Evolutionary conservation across 1,140 invertebrate genomes (phyloP), one percentile per base, ranked within the genome.

Genomic region (Temnothorax nylanderi): DNA sequence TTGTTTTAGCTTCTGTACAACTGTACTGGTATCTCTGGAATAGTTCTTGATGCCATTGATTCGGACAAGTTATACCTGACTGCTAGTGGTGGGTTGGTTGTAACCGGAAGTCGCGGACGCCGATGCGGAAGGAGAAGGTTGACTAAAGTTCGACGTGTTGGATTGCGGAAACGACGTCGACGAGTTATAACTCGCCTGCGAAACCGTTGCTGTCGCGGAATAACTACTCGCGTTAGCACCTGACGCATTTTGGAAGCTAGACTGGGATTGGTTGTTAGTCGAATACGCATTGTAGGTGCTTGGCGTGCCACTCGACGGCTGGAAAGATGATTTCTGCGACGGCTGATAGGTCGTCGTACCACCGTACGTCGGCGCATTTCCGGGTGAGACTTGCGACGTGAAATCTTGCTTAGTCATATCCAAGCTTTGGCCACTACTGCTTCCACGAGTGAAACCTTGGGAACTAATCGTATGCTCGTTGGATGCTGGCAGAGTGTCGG

Each of bases 161-260:
- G 94, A 93, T 88, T 95, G 94, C 3, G 94, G 94, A 82, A 95
- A 95, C n/a, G 94, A 89, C 0, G 94, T 89, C 3, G 92, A 93
- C 11, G 92, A 92, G 81, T 91, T 94, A 72, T 94, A 95, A 56
- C 88, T 93, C 8, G 94, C 88, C 77, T 95, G 95, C 18, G 94
- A 91, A 44, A 94, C 94, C 2, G 95, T 92, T 6, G 93, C 88
- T 2, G 94, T 94, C 10, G 92, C 87, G 7, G 94, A 93, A 47
- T 94, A 95, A 58, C 85, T 95, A 64, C 93, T 95, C 16, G 92
- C 86, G 49, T 92, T 95, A n/a, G 93, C 92, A 71, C 90, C 93
- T 6, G 93, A 94, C 18, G 90, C 92, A 13, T 92, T 91, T 75
- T 94, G 92, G 75, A 94, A 95, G 3, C 93, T 93, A 6, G 94